Base-by-base conservation (phyloP, 2,888 invertebrate genomes). In the Agrotis segetum region DNA sequence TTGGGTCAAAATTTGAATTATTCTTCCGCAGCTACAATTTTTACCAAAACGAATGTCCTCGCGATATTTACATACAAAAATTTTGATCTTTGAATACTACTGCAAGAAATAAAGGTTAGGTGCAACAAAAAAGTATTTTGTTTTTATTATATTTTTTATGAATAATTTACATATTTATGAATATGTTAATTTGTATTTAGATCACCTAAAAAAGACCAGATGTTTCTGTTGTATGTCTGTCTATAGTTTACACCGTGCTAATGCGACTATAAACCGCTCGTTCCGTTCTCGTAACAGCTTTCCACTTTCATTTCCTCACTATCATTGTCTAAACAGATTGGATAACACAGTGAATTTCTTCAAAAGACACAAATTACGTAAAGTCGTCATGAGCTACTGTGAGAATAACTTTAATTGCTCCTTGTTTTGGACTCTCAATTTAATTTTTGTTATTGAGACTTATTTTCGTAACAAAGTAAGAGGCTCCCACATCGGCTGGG, bases 241-340 rank as follows among this genome's bases (percentile, higher is more conserved):
- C 29, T 66, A 49, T 46, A 77, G 61, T 70, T 73, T 78, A 67
- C 60, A 75, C 85, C 82, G 85, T 83, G 82, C 78, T 84, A 89
- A 89, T 87, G 87, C 85, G 88, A 87, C 87, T 88, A 88, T 85
- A 88, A 87, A 85, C 85, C 84, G 84, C 87, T 69, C 88, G 90
- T 90, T 92, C 89, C 90, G 92, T 91, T 90, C 90, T 92, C 95
- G 94, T 93, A 94, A 94, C 89, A 89, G 89, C 93, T 94, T 94
- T 94, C 93, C 92, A 94, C 95, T 96, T 95, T 95, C 95, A 89
- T 94, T 95, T 93, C 92, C 93, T 92, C 92, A 91, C 89, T 90
- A 92, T 93, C 94, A 95, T 96, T 95, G 95, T 95, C 92, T 95
- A 93, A 91, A 90, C 86, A 86, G 90, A 93, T 95, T 96, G 95